These are phyloP conservation scores for Ostrea denselamellosa DNA, from an alignment of 1,140 invertebrate species.

Conservation along the genomic window DNA sequence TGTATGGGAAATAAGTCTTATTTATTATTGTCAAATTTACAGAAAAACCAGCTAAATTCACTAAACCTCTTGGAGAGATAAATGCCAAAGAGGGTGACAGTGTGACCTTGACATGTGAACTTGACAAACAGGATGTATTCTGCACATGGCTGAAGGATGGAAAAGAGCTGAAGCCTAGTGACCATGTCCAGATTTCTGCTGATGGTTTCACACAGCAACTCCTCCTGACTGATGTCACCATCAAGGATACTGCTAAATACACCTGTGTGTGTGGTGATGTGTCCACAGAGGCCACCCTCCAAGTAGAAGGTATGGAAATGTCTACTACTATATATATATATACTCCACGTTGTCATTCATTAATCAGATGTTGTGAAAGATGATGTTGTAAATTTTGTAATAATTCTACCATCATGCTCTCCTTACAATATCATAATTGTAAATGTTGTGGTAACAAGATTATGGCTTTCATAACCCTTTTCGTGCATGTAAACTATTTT, in stretches of 20 bases:
- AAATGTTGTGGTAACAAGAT: not conserved
- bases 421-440: not conserved
- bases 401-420: not conserved
- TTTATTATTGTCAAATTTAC: not conserved
- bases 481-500: not conserved
- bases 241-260: slow-evolving; percentile 71
- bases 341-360: not conserved
- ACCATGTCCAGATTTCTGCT: slow-evolving; percentile 75
- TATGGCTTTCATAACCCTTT: not conserved
- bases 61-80: slow-evolving; percentile 67
- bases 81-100: slow-evolving; percentile 68
- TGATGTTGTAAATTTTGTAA: not conserved
- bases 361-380: not conserved
- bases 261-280: slow-evolving; percentile 70
- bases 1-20: not conserved
- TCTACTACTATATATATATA: not conserved
- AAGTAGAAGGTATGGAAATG: slow-evolving; percentile 68
- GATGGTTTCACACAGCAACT: slow-evolving; percentile 66
- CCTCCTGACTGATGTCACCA: slow-evolving; percentile 62
- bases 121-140: slow-evolving; percentile 70
- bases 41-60: slow-evolving; percentile 73
- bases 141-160: slow-evolving; percentile 79
- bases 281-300: slow-evolving; percentile 68
- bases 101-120: slow-evolving; percentile 73
- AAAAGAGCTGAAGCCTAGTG: slow-evolving; percentile 61